phyloP scores from a whole-genome alignment of 2,797 vertebrate genomes.

The Arctocebus calabarensis region DNA sequence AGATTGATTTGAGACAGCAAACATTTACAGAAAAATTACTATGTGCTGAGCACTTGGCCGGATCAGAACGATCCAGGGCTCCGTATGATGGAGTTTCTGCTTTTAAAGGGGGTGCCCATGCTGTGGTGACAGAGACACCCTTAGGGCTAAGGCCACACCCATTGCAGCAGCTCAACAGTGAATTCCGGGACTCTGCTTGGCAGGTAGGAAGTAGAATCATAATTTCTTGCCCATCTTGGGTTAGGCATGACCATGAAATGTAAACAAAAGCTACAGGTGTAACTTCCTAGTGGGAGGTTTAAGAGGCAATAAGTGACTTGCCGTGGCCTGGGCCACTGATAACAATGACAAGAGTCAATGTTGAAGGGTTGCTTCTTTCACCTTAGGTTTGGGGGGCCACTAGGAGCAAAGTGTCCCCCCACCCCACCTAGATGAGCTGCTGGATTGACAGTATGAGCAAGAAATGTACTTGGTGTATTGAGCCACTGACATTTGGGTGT shows the following conservation, averaged over 20 bases:
- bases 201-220: fast-evolving
- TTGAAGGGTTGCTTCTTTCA: not conserved
- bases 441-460: not conserved
- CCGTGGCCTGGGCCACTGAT: fast-evolving
- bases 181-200: not conserved
- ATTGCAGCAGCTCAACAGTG: not conserved
- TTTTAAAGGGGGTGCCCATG: not conserved
- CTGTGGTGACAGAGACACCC: fast-evolving
- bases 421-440: fast-evolving
- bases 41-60: not conserved
- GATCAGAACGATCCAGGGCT: fast-evolving
- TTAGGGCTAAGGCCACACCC: fast-evolving
- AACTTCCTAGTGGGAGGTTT: not conserved
- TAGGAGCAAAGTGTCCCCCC: not conserved
- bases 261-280: not conserved
- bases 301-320: fast-evolving
- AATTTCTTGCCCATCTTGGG: fast-evolving
- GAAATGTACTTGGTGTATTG: not conserved
- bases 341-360: too few species aligned
- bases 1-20: not conserved
- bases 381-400: not conserved
- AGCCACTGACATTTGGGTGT: not conserved
- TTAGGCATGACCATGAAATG: not conserved
- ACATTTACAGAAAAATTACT: not conserved
- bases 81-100: not conserved